phyloP scores from a whole-genome alignment of 2,888 invertebrate species.

The Doris montereyensis region DNA sequence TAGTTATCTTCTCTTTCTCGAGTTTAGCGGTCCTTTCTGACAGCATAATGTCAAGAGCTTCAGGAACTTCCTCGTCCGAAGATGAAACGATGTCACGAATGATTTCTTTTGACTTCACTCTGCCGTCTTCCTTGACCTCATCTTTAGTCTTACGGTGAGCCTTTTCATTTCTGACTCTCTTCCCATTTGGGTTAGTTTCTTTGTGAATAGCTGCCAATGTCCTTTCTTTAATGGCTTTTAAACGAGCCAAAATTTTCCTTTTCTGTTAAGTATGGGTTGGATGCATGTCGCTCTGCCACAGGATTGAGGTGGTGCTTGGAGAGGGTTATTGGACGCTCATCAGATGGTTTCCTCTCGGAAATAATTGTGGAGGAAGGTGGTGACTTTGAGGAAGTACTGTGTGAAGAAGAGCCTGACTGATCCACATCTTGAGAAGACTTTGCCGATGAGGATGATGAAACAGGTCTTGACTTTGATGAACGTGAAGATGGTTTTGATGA shows the following conservation, averaged over 20 bases:
- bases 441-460: not conserved
- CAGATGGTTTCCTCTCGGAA: not conserved
- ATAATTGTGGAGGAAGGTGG: not conserved
- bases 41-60: conserved; percentile 37
- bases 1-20: conserved; percentile 39
- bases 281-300: conserved; percentile 28
- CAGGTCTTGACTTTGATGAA: not conserved
- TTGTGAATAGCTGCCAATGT: conserved; percentile 32
- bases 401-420: not conserved
- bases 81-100: conserved; percentile 25
- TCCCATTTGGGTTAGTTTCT: conserved; percentile 22
- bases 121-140: conserved; percentile 30
- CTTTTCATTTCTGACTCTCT: conserved; percentile 16
- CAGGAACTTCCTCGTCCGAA: conserved; percentile 25
- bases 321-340: conserved; percentile 25
- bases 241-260: conserved; percentile 37
- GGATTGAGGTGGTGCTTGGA: conserved; percentile 42
- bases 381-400: not conserved
- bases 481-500: not conserved
- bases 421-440: conserved; percentile 3
- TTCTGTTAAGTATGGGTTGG: not conserved
- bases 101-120: conserved; percentile 36
- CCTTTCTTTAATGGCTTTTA: conserved; percentile 40
- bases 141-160: not conserved
- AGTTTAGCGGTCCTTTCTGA: conserved; percentile 30